Base-by-base conservation (phyloP, 2,888 invertebrate genomes). In the Troilus luridus region DNA sequence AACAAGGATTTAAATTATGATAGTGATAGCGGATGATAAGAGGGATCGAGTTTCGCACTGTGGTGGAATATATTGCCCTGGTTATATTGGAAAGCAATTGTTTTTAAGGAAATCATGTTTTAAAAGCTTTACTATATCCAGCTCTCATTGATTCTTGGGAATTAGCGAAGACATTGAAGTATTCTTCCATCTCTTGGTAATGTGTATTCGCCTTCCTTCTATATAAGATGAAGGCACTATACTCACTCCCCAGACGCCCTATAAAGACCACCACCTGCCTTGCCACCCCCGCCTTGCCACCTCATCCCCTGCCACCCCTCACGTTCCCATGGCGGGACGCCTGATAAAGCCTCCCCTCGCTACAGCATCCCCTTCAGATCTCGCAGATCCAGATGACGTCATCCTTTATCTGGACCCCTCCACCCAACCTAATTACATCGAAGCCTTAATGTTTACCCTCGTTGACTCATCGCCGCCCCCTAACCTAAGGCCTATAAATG, bases 361-460 rank as follows among this genome's bases (percentile, higher is more conserved):
- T 14, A 3, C 67, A 67, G 67, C 67, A 77, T 77, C 56, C 85
- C 85, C 85, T 81, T 85, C 85, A 56, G 56, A 58, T 85, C 85
- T 85, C 85, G 0, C 85, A 85, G 85, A 85, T 85, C 54, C n/a
- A 58, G 85, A 85, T 85, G 85, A 85, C 85, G 85, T 85, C 85
- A 85, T 58, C 85, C 14, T 85, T 54, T 85, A 85, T 85, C 85
- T 58, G 56, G 56, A 58, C 85, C 56, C 85, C 85, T 56, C 56
- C 56, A 85, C 11, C 12, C 85, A 85, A 85, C 56, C 85, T 85
- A 85, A 85, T 85, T 85, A 58, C 85, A 56, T 56, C 21, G 56
- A 58, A 85, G 85, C 56, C 56, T 58, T 85, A 56, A 85, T 56
- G 54, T 54, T 85, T 85, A 11, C 56, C n/a, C 85, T 11, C 27